phyloP scores from a whole-genome alignment of 2,113 vertebrate genomes.

The Clarias macrocephalus region DNA sequence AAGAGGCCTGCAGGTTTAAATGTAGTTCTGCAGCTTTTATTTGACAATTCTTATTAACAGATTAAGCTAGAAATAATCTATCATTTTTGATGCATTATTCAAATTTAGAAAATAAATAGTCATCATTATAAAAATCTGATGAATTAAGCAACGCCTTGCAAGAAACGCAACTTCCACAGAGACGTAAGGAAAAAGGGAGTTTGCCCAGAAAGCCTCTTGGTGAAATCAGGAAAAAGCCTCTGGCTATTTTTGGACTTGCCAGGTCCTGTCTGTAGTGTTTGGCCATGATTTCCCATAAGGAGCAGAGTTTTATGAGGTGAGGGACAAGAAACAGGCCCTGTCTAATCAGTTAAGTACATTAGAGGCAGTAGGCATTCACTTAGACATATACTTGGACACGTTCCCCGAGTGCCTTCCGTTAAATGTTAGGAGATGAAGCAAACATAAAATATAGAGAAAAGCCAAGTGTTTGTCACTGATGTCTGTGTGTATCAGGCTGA shows the following conservation, averaged over 20 bases:
- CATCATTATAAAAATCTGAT: not conserved
- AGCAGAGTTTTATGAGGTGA: slow-evolving; percentile 30
- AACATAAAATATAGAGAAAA: slow-evolving; percentile 58
- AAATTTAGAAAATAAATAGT: not conserved
- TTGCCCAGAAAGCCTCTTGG: slow-evolving; percentile 37
- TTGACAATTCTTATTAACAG: not conserved
- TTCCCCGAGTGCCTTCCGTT: not conserved
- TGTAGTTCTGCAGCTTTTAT: not conserved
- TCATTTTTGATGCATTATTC: not conserved
- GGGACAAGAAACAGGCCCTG: slow-evolving; percentile 45
- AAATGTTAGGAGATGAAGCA: slow-evolving; percentile 51
- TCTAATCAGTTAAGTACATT: slow-evolving; percentile 53
- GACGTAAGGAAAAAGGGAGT: not conserved
- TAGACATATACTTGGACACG: slow-evolving; percentile 16
- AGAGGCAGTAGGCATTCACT: slow-evolving; percentile 22
- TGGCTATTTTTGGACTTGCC: slow-evolving; percentile 43
- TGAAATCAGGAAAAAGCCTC: slow-evolving; percentile 35
- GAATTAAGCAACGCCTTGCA: not conserved
- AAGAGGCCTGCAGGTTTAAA: not conserved
- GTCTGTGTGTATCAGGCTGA: slow-evolving; percentile 16
- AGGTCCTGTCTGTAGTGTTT: slow-evolving; percentile 45
- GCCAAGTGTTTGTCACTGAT: slow-evolving; percentile 15
- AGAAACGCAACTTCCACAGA: not conserved
- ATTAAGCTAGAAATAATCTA: not conserved
- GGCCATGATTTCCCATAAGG: slow-evolving; percentile 51